phyloP scores from a whole-genome alignment of 2,888 invertebrate species.

The Desoria tigrina region DNA sequence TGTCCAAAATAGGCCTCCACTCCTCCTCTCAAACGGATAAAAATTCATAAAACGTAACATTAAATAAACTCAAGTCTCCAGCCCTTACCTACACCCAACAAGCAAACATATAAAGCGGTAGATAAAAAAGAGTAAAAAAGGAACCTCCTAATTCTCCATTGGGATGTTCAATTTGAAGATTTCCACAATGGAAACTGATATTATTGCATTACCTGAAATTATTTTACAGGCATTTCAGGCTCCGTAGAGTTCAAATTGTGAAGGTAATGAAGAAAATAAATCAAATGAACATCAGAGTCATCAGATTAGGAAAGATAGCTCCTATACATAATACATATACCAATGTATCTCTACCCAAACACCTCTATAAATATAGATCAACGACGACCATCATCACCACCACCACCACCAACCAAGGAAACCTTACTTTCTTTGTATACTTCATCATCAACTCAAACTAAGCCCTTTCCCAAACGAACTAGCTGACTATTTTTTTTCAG shows the following conservation, averaged over 20 bases:
- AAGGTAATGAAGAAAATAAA: conserved; percentile 55
- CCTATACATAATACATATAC: conserved; percentile 13
- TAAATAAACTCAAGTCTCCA: too few species aligned
- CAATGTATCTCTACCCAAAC: not conserved
- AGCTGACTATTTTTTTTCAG: too few species aligned
- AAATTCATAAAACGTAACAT: too few species aligned
- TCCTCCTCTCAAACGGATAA: too few species aligned
- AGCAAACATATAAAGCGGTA: too few species aligned
- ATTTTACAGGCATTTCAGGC: conserved; percentile 54
- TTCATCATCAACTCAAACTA: conserved; percentile 11
- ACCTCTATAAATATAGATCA: too few species aligned
- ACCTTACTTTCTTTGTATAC: conserved; percentile 11
- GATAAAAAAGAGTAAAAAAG: not conserved
- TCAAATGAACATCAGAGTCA: conserved; percentile 55
- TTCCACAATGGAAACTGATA: conserved; percentile 54
- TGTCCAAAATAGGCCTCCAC: too few species aligned
- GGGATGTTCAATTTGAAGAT: conserved; percentile 52
- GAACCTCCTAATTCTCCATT: conserved; percentile 43
- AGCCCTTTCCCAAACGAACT: not conserved
- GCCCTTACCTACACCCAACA: too few species aligned
- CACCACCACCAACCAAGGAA: not conserved
- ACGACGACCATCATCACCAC: not conserved
- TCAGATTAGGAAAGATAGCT: conserved; percentile 49
- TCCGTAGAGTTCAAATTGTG: conserved; percentile 54
- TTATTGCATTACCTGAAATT: conserved; percentile 55